Evolutionary conservation across 2,888 invertebrate genomes (phyloP).

Genomic region (Synanthedon tipuliformis): DNA sequence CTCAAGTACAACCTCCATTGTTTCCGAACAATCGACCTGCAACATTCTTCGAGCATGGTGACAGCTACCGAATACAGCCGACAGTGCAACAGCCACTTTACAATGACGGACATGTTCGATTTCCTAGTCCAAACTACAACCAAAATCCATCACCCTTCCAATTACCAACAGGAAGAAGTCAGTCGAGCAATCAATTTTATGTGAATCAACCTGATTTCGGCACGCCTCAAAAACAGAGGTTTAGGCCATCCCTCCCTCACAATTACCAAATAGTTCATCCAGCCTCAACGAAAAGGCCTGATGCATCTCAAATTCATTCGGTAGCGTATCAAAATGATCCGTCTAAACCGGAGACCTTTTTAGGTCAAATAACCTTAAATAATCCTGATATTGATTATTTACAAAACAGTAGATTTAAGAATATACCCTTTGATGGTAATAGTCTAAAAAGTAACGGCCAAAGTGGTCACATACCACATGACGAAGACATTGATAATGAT

Average conservation of each 20-base stretch:
- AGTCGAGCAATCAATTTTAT: conserved; percentile 53
- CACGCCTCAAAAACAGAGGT: conserved; percentile 44
- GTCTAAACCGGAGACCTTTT: conserved; percentile 72
- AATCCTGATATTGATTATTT: conserved; percentile 68
- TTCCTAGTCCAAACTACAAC: conserved; percentile 60
- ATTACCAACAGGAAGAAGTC: conserved; percentile 60
- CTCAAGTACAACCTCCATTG: conserved; percentile 63
- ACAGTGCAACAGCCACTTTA: conserved; percentile 42
- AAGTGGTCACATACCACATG: conserved; percentile 47
- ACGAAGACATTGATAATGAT: conserved; percentile 51
- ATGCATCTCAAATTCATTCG: conserved; percentile 68
- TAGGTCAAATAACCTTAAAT: conserved; percentile 73
- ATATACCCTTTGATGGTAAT: conserved; percentile 60
- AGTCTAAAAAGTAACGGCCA: conserved; percentile 58
- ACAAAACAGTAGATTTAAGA: conserved; percentile 56
- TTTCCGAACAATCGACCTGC: conserved; percentile 49
- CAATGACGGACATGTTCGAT: conserved; percentile 45
- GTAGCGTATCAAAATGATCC: conserved; percentile 70
- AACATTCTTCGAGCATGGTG: conserved; percentile 48
- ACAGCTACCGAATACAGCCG: conserved; percentile 42
- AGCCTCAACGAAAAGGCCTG: conserved; percentile 67
- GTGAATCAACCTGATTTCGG: conserved; percentile 59
- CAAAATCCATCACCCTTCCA: conserved; percentile 65
- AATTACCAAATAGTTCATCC: conserved; percentile 59
- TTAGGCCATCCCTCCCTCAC: conserved; percentile 51